phyloP scores from a whole-genome alignment of 2,797 vertebrate genomes.

The Sebastes taczanowskii region DNA sequence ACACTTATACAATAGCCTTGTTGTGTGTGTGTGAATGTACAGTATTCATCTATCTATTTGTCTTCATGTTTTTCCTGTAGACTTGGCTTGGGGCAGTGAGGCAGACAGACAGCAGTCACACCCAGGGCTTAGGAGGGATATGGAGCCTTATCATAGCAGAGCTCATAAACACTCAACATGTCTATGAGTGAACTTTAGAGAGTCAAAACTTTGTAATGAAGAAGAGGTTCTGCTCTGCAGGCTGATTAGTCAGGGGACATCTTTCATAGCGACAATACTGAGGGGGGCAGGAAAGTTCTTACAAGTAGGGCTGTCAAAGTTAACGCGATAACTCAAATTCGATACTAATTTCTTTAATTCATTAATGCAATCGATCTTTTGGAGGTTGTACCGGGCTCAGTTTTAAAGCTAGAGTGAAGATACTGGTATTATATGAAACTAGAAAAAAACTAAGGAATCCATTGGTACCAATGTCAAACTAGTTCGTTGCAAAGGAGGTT shows the following conservation, averaged over 20 bases:
- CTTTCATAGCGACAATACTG: neutral
- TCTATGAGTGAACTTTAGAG: neutral
- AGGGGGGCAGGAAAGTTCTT: neutral
- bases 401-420: no score
- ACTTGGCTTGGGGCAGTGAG: neutral
- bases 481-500: no score
- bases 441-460: no score
- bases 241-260: neutral
- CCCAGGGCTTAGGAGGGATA: neutral
- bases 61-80: neutral
- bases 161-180: neutral
- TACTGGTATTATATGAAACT: no score
- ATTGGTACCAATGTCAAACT: no score
- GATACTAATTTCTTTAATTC: no score
- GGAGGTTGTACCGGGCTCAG: no score
- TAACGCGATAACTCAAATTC: no score
- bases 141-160: slow-evolving; percentile 17
- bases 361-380: no score
- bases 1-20: slow-evolving; percentile 42
- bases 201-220: neutral
- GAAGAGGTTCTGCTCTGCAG: neutral
- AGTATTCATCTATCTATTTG: slow-evolving; percentile 8
- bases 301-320: no score
- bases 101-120: slow-evolving; percentile 13
- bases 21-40: slow-evolving; percentile 16